A percentile compares a stretch with the other conserved stretches of the same genome.
Evolutionary conservation across 2,888 invertebrate genomes (phyloP).

Genomic region (Panorpa germanica): DNA sequence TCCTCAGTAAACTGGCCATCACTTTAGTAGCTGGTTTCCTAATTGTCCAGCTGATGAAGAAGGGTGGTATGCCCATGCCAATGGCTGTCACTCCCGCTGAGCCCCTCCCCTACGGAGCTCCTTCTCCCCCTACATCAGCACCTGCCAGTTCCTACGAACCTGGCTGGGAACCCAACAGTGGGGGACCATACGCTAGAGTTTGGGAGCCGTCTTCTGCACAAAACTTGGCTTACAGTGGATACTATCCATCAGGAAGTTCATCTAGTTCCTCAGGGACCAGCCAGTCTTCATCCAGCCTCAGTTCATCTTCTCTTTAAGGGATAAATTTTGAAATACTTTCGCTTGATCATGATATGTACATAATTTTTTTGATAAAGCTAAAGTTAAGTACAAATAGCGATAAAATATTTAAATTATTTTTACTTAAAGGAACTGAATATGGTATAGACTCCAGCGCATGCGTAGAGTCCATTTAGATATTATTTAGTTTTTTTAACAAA

Average conservation of each 20-base stretch:
- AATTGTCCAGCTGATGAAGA: conserved; percentile 57
- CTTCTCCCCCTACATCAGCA: conserved; percentile 32
- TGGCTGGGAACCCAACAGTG: conserved; percentile 49
- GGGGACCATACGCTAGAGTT: conserved; percentile 60
- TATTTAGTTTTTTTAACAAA: too few relatives aligned
- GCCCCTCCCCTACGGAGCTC: conserved; percentile 49
- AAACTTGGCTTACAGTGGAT: conserved; percentile 49
- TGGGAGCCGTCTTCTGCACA: conserved; percentile 47
- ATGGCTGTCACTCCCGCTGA: conserved; percentile 42
- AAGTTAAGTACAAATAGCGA: too few relatives aligned
- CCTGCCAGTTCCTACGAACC: conserved; percentile 55
- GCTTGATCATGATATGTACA: too few relatives aligned
- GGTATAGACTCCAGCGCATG: too few relatives aligned
- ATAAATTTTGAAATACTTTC: too few relatives aligned
- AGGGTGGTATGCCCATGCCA: conserved; percentile 58
- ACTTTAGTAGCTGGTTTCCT: conserved; percentile 65
- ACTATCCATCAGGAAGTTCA: conserved; percentile 39
- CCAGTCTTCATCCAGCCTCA: conserved; percentile 18
- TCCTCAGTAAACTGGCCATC: conserved; percentile 69
- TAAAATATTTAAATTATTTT: too few relatives aligned
- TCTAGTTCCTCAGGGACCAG: conserved; percentile 24
- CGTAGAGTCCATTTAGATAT: too few relatives aligned
- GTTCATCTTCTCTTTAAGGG: conserved; percentile 18
- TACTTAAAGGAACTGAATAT: too few relatives aligned
- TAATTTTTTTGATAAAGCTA: too few relatives aligned